Evolutionary conservation across 2,797 vertebrate species (phyloP).

Genomic region (Phrynocephalus guinanensis): DNA sequence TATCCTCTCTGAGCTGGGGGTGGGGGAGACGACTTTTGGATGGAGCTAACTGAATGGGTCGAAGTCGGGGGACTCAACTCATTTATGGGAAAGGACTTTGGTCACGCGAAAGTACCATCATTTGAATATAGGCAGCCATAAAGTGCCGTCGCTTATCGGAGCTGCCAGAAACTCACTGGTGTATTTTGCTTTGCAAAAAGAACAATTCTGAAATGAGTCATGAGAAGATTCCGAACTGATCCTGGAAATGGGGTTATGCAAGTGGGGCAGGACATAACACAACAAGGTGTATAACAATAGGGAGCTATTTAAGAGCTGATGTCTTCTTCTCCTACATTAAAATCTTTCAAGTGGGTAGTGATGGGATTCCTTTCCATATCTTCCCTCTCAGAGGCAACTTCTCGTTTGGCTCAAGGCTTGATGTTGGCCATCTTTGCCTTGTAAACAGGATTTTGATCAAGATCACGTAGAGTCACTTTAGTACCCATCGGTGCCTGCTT

Average conservation of each 20-base stretch:
- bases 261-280: slow-evolving; percentile 4
- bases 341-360: background rate
- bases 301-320: slow-evolving; percentile 16
- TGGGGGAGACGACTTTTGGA: background rate
- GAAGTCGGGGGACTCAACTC: background rate
- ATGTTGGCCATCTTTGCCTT: slow-evolving; percentile 6
- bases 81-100: background rate
- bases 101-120: background rate
- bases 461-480: slow-evolving; percentile 57
- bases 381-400: background rate
- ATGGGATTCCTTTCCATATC: slow-evolving; percentile 39
- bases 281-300: slow-evolving; percentile 12
- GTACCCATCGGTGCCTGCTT: slow-evolving; percentile 38
- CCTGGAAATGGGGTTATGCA: background rate
- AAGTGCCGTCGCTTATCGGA: background rate
- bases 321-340: slow-evolving; percentile 28
- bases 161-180: background rate
- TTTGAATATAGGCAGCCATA: background rate
- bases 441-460: slow-evolving; percentile 30
- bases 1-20: background rate
- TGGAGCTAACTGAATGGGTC: background rate
- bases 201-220: background rate
- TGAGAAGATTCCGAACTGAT: background rate
- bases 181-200: slow-evolving; percentile 18
- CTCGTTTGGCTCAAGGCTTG: background rate